These are phyloP conservation scores for Elegia similella DNA, from an alignment of 2,888 invertebrate genomes.

Conservation along the genomic window DNA sequence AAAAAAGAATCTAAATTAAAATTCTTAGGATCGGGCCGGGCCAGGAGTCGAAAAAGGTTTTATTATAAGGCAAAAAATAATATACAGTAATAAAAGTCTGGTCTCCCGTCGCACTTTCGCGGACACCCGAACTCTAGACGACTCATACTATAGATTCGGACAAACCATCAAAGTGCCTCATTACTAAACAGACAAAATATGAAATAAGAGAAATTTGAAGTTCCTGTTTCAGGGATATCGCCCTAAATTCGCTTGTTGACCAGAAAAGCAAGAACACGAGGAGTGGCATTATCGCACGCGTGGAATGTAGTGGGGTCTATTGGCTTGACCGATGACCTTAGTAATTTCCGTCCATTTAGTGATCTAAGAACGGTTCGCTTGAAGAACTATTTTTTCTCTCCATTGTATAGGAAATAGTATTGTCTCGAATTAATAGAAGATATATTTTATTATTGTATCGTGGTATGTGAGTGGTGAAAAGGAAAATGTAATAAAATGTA, in stretches of 20 bases:
- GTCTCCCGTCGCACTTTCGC: too few relatives aligned
- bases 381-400: conserved; percentile 21
- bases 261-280: conserved; percentile 1
- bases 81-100: too few relatives aligned
- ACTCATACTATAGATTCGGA: too few relatives aligned
- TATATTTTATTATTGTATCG: too few relatives aligned
- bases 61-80: too few relatives aligned
- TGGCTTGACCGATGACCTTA: conserved; percentile 23
- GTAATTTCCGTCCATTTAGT: conserved; percentile 34
- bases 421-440: too few relatives aligned
- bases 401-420: conserved; percentile 16
- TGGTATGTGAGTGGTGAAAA: too few relatives aligned
- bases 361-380: conserved; percentile 27
- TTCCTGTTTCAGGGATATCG: conserved; percentile 6
- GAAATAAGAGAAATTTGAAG: background rate
- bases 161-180: background rate
- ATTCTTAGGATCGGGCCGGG: too few relatives aligned
- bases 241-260: conserved; percentile 5
- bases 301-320: conserved; percentile 6
- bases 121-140: too few relatives aligned
- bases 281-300: conserved; percentile 2
- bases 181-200: background rate
- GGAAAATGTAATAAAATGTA: too few relatives aligned
- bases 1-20: too few relatives aligned
- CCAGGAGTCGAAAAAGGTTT: too few relatives aligned